Percentiles rank a stretch among this genome's conserved stretches.
These are phyloP conservation scores for Onychostoma macrolepis DNA, from an alignment of 2,113 vertebrate species.

Conservation along the genomic window DNA sequence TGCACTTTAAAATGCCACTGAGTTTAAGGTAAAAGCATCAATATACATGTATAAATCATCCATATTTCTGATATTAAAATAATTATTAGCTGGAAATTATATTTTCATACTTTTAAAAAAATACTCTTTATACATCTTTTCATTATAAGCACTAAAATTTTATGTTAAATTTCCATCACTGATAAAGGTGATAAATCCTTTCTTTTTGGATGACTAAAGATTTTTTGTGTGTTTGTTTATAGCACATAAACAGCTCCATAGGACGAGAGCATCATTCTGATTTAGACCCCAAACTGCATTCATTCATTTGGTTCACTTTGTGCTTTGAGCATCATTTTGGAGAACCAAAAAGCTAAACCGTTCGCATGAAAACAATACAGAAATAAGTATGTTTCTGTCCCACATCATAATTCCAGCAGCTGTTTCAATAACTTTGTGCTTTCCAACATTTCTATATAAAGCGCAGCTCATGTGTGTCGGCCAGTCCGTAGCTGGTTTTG, in stretches of 20 bases:
- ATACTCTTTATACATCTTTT: neutral
- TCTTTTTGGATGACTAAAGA: neutral
- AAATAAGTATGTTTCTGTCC: neutral
- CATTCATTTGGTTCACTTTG: neutral
- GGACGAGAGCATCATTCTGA: neutral
- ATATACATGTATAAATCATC: neutral
- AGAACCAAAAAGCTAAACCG: neutral
- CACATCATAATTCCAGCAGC: neutral
- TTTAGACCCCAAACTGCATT: neutral
- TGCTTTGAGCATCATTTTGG: neutral
- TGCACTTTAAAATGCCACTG: neutral
- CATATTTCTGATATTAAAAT: neutral
- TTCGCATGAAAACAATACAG: neutral
- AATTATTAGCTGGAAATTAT: neutral
- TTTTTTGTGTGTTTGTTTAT: neutral
- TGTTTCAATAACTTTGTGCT: neutral
- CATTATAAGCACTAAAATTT: neutral
- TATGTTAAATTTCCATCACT: neutral
- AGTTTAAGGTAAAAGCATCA: neutral
- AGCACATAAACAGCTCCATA: neutral
- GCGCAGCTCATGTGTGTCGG: conserved; percentile 69
- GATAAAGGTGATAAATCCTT: neutral
- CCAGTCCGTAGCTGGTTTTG: conserved; percentile 78
- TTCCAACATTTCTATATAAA: conserved; percentile 67
- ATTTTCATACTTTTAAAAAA: neutral